Base-by-base conservation (phyloP, 2,888 invertebrate genomes). In the Stenurella melanura region DNA sequence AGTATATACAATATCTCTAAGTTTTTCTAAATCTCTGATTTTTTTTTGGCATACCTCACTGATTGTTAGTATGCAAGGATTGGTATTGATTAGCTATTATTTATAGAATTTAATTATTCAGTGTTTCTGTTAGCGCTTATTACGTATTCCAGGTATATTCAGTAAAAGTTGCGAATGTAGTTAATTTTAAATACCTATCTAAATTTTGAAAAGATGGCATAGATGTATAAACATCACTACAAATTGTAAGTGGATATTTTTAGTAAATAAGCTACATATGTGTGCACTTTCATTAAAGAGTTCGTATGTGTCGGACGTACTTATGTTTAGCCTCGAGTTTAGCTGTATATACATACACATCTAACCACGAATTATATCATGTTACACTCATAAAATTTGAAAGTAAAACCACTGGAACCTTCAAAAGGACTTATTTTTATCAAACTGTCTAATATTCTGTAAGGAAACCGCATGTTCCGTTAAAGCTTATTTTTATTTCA, bases 381-480 rank as follows among this genome's bases (percentile, higher is more conserved):
- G 15, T 50, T 50, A n/a, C 50, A 50, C n/a, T 50, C n/a, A n/a
- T 50, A 15, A n/a, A 50, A 50, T n/a, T 50, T 50, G 12, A 12
- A 42, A 42, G 12, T 42, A 42, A 42, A 50, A 50, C 50, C 50
- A 50, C n/a, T 7, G n/a, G 50, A 50, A 50, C 50, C 50, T 50
- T 50, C 50, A 50, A 50, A 50, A n/a, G 12, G 15, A 42, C 42
- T 50, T 15, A 50, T 50, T n/a, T 50, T 50, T 50, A 50, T 50
- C n/a, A 50, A 6, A 50, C 21, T 61, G 4, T 61, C 30, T 30
- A 26, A n/a, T 61, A 34, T 63, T 60, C 26, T 26, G 30, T 6
- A n/a, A 34, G 30, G 61, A 34, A 63, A 63, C 60, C 61, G 30
- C 61, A 17, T 10, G 10, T 63, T 34, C 61, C 61, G 61, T 15